Percentiles rank a stretch among this genome's conserved stretches.
Evolutionary conservation across 2,797 vertebrate species (phyloP).

Genomic region (Masticophis lateralis): DNA sequence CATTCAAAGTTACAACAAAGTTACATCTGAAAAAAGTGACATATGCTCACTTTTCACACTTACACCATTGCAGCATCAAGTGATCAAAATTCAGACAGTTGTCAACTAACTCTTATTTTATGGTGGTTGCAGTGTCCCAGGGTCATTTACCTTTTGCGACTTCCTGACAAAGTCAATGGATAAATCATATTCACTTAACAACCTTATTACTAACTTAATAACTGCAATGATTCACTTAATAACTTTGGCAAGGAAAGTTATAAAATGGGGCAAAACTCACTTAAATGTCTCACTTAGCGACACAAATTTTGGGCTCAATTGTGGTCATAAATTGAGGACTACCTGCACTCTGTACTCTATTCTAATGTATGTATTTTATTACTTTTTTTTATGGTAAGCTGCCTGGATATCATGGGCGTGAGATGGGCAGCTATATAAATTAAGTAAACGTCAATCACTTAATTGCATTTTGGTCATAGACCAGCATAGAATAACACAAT

Average conservation of each 20-base stretch:
- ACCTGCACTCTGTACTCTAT: not conserved
- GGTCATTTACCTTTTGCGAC: not conserved
- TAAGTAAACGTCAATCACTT: not conserved
- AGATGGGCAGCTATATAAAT: not conserved
- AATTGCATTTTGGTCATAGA: not conserved
- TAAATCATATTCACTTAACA: not conserved
- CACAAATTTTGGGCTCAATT: not conserved
- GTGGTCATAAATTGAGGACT: not conserved
- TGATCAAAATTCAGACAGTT: not conserved
- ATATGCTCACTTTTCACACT: not conserved
- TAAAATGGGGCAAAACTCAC: not conserved
- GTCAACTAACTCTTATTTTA: not conserved
- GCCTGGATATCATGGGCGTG: not conserved
- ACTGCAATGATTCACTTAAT: not conserved
- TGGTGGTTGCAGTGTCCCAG: not conserved
- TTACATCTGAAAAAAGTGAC: not conserved
- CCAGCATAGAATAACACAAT: not conserved
- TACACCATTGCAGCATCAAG: not conserved
- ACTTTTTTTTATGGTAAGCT: not conserved
- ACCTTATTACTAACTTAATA: not conserved
- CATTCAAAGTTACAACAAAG: not conserved
- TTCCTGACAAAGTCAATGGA: not conserved
- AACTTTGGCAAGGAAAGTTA: not conserved
- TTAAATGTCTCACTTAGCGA: not conserved
- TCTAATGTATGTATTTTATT: not conserved